Conservation (phyloP, 1,140 invertebrate genomes). For the Scaptomyza hsui region DNA sequence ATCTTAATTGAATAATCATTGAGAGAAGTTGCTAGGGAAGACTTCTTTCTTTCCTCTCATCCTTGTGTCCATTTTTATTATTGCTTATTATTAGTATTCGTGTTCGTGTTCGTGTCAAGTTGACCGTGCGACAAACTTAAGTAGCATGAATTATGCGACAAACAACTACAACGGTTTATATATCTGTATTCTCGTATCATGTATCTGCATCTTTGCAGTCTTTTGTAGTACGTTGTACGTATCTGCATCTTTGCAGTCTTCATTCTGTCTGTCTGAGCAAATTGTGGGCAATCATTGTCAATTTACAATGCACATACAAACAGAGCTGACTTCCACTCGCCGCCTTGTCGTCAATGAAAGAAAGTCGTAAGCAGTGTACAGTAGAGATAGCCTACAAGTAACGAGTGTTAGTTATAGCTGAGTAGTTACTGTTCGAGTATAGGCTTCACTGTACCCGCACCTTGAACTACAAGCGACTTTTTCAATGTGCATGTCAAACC, state of each 20-base stretch:
- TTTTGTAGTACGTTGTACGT: neutral
- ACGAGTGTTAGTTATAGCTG: no score
- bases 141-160: conserved; percentile 73
- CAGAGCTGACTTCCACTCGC: conserved; percentile 44
- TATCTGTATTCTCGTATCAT: conserved; percentile 20
- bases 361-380: conserved; percentile 51
- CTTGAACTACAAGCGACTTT: conserved; percentile 66
- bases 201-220: conserved; percentile 24
- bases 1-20: conserved; percentile 81
- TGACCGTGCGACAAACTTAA: conserved; percentile 68
- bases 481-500: conserved; percentile 30
- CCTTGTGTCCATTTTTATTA: conserved; percentile 18
- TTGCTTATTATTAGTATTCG: conserved; percentile 58
- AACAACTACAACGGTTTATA: conserved; percentile 22
- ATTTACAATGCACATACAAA: conserved; percentile 73
- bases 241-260: conserved; percentile 19
- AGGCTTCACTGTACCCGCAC: conserved; percentile 51
- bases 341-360: conserved; percentile 20
- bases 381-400: conserved; percentile 15
- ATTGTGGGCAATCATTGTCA: conserved; percentile 81
- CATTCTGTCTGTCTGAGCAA: conserved; percentile 49
- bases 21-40: conserved; percentile 46
- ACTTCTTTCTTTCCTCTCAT: neutral
- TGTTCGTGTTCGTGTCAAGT: conserved; percentile 48
- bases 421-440: no score